Conservation (phyloP, 1,140 invertebrate species). For the Linepithema humile region DNA sequence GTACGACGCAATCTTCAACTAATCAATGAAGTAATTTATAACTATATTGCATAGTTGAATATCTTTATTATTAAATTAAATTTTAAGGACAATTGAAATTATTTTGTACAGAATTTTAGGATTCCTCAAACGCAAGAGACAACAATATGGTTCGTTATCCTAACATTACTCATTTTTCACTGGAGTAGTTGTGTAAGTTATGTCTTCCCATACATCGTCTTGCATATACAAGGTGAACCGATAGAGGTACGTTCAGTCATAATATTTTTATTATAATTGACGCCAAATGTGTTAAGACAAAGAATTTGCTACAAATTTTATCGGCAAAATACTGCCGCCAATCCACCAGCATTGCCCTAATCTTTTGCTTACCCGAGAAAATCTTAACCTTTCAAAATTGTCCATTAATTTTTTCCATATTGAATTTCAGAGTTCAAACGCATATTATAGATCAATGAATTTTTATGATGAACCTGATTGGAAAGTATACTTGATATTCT, state of each 20-base stretch:
- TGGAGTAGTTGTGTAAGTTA: slow-evolving; percentile 77
- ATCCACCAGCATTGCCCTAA: too few species aligned
- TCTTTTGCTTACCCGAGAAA: too few species aligned
- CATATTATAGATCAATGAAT: slow-evolving; percentile 56
- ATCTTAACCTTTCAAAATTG: too few species aligned
- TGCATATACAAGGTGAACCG: slow-evolving; percentile 56
- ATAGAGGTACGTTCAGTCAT: slow-evolving; percentile 60
- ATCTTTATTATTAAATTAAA: background rate
- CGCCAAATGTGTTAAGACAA: too few species aligned
- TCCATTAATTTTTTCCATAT: background rate
- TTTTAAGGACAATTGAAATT: slow-evolving; percentile 10
- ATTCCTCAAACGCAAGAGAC: slow-evolving; percentile 59
- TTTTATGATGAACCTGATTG: slow-evolving; percentile 57
- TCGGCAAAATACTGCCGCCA: too few species aligned
- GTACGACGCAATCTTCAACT: slow-evolving; percentile 67
- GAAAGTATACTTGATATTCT: slow-evolving; percentile 70
- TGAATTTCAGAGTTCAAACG: slow-evolving; percentile 62
- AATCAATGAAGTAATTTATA: slow-evolving; percentile 62
- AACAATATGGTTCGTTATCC: slow-evolving; percentile 68
- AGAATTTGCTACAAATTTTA: too few species aligned
- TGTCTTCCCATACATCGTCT: slow-evolving; percentile 72
- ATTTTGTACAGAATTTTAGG: slow-evolving; percentile 60
- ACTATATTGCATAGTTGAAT: background rate
- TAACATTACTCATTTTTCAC: slow-evolving; percentile 75
- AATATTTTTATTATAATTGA: too few species aligned